Conservation (phyloP, 2,113 vertebrate species). For the Pseudopipra pipra region DNA sequence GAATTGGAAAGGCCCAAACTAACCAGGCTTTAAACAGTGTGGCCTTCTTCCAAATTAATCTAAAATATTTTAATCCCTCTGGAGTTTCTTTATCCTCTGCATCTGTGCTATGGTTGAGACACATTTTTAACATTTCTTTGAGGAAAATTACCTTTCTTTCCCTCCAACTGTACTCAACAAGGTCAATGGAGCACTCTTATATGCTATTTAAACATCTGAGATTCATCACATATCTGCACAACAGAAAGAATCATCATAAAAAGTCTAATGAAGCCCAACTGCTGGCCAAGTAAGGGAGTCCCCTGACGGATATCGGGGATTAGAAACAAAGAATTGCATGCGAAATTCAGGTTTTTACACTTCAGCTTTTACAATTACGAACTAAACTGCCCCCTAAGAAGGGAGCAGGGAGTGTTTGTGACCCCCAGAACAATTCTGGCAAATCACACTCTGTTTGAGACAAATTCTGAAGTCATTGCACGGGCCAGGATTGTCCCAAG, state of each 20-base stretch:
- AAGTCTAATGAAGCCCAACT: constrained; percentile 56
- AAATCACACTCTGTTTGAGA: background rate
- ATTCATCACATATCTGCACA: constrained; percentile 60
- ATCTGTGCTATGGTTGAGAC: constrained; percentile 60
- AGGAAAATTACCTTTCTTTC: constrained; percentile 63
- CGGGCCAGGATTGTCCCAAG: background rate
- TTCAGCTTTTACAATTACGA: background rate
- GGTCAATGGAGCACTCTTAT: constrained; percentile 62
- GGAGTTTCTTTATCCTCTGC: constrained; percentile 68
- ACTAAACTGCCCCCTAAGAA: background rate
- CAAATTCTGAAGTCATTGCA: background rate
- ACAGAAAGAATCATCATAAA: constrained; percentile 70
- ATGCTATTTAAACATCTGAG: constrained; percentile 70
- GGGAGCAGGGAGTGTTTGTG: background rate
- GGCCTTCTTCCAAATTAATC: constrained; percentile 67
- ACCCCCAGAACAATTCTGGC: background rate
- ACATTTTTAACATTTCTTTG: constrained; percentile 69
- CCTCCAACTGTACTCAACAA: constrained; percentile 45
- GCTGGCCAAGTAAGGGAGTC: constrained; percentile 42
- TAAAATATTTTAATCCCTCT: constrained; percentile 66
- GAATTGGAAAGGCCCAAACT: constrained; percentile 45
- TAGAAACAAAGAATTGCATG: constrained; percentile 18
- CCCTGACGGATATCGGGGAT: background rate
- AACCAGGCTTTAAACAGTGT: constrained; percentile 50
- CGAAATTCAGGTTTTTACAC: constrained; percentile 6